Percentiles rank a stretch among this genome's conserved stretches.
Conservation (phyloP, 2,888 invertebrate species). For the Eretmocerus hayati region DNA sequence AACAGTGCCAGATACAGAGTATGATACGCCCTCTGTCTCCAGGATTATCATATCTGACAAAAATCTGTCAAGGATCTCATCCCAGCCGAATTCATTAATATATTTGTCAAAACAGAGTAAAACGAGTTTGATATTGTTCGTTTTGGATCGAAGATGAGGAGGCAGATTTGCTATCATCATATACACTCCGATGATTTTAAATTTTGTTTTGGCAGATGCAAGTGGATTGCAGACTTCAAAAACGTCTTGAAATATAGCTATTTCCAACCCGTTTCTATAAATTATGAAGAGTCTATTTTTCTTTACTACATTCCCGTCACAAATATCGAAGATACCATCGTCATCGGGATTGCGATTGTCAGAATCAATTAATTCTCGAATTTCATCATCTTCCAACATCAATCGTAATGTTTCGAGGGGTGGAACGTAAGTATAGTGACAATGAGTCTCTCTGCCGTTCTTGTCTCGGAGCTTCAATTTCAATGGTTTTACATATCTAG, state of each 20-base stretch:
- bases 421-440: constrained; percentile 1
- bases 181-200: constrained; percentile 2
- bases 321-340: not conserved
- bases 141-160: constrained; percentile 1
- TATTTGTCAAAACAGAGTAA: constrained; percentile 24
- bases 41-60: constrained; percentile 4
- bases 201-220: not conserved
- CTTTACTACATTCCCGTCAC: not conserved
- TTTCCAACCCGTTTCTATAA: not conserved
- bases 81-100: constrained; percentile 13
- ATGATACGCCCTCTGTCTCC: not conserved
- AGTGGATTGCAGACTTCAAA: constrained; percentile 7
- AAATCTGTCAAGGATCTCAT: constrained; percentile 13
- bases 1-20: not conserved
- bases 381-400: not conserved
- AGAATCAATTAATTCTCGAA: no score
- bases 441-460: not conserved
- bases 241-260: constrained; percentile 2
- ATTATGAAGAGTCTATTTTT: not conserved
- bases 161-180: constrained; percentile 2
- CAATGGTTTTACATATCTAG: constrained; percentile 5
- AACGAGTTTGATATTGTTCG: constrained; percentile 26
- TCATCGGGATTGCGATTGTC: not conserved
- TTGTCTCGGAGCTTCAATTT: constrained; percentile 2
- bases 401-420: not conserved